These are phyloP conservation scores for Passer montanus DNA, from an alignment of 2,113 vertebrate genomes.

Conservation along the genomic window DNA sequence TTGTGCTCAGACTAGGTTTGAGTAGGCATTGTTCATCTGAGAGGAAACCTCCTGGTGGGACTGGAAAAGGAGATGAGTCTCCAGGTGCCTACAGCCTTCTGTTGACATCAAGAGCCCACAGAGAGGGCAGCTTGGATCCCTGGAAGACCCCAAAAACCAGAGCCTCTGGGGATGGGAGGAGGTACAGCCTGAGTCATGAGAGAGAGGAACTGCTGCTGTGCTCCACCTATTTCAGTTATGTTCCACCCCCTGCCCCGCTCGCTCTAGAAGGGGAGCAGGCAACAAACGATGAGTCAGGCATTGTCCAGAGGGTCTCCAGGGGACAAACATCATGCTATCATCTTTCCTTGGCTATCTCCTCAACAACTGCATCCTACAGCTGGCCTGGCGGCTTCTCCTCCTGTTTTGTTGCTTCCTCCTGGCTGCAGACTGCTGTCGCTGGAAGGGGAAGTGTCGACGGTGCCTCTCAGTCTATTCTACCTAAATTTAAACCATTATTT, in stretches of 20 bases:
- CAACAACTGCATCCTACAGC: background rate
- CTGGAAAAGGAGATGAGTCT: background rate
- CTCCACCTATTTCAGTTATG: slow-evolving; percentile 38
- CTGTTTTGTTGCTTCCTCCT: background rate
- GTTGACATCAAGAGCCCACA: background rate
- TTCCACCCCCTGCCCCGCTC: background rate
- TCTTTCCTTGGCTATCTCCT: slow-evolving; percentile 18
- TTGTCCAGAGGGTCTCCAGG: background rate
- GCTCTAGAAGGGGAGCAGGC: background rate
- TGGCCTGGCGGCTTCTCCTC: background rate
- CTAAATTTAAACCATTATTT: slow-evolving; percentile 42
- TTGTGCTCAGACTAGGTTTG: background rate
- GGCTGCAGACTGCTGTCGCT: background rate
- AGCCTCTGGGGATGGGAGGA: slow-evolving; percentile 31
- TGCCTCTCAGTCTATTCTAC: slow-evolving; percentile 43
- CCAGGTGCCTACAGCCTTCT: background rate
- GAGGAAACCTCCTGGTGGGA: background rate
- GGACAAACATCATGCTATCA: background rate
- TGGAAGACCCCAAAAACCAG: background rate
- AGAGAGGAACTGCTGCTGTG: slow-evolving; percentile 24
- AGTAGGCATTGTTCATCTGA: fast-evolving
- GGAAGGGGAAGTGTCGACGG: background rate
- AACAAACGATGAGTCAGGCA: slow-evolving; percentile 9
- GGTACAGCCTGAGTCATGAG: background rate
- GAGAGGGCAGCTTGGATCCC: background rate